Conservation (phyloP, 1,140 invertebrate genomes). For the Mizuhopecten yessoensis region DNA sequence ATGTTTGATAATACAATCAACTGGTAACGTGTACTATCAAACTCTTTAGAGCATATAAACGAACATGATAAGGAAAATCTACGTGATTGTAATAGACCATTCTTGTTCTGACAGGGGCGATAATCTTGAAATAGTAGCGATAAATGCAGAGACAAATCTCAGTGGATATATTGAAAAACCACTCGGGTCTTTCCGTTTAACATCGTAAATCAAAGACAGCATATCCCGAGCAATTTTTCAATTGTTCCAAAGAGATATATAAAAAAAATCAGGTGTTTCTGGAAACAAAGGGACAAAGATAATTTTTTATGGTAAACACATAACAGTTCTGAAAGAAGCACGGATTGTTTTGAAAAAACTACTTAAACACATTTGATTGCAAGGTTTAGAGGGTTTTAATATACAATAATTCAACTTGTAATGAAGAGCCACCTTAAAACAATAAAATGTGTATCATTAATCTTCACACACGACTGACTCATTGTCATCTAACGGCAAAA, state of each 20-base stretch:
- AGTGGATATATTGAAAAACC: background rate
- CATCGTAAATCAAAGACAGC: background rate
- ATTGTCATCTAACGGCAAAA: too few species aligned
- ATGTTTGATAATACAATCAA: background rate
- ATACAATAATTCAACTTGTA: too few species aligned
- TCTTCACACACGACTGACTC: too few species aligned
- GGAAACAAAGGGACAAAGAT: background rate
- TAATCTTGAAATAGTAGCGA: background rate
- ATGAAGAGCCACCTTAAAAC: too few species aligned
- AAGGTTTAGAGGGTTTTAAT: too few species aligned
- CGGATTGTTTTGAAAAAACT: too few species aligned
- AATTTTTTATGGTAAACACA: too few species aligned
- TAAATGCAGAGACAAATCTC: background rate
- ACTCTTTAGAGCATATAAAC: conserved; percentile 32
- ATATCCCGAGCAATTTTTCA: background rate
- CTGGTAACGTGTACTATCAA: background rate
- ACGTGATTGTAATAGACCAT: background rate
- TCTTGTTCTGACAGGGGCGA: background rate
- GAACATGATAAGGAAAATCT: background rate
- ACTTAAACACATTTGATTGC: too few species aligned
- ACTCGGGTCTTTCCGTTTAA: background rate
- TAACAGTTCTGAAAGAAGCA: too few species aligned
- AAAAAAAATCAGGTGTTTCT: background rate
- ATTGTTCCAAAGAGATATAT: background rate
- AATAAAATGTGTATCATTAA: too few species aligned